Evolutionary conservation across 2,113 vertebrate genomes (phyloP).

Genomic region (Cariama cristata): DNA sequence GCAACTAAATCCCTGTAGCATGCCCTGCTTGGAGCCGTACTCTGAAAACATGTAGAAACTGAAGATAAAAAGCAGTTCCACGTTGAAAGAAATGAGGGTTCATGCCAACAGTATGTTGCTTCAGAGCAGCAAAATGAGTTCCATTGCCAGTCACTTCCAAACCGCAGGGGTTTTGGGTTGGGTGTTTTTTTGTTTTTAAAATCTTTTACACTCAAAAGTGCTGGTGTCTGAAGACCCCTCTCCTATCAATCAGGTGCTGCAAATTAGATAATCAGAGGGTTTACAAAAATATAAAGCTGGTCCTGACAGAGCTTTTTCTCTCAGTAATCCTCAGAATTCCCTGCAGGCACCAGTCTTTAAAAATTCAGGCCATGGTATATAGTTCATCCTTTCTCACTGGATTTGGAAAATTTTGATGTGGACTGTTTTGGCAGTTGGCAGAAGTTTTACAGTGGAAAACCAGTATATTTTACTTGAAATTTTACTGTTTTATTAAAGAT

Average conservation of each 20-base stretch:
- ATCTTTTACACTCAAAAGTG: background rate
- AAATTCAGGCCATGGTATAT: background rate
- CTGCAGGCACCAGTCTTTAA: background rate
- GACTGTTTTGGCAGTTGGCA: background rate
- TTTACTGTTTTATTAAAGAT: background rate
- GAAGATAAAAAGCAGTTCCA: background rate
- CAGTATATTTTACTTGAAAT: background rate
- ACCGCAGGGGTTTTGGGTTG: background rate
- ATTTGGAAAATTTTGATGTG: background rate
- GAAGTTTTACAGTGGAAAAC: background rate
- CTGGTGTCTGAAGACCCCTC: background rate
- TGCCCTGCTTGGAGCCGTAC: background rate
- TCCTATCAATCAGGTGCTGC: background rate
- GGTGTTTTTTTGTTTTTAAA: background rate
- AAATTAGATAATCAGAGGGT: background rate
- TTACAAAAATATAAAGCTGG: background rate
- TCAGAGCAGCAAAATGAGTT: background rate
- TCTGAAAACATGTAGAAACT: background rate
- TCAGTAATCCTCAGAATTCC: background rate
- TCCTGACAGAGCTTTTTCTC: background rate
- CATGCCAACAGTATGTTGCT: background rate
- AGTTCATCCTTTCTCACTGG: background rate
- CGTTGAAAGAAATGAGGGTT: background rate
- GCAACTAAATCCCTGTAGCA: background rate
- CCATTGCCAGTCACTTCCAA: background rate